Conservation (phyloP, 1,140 invertebrate genomes). For the Lepeophtheirus salmonis region DNA sequence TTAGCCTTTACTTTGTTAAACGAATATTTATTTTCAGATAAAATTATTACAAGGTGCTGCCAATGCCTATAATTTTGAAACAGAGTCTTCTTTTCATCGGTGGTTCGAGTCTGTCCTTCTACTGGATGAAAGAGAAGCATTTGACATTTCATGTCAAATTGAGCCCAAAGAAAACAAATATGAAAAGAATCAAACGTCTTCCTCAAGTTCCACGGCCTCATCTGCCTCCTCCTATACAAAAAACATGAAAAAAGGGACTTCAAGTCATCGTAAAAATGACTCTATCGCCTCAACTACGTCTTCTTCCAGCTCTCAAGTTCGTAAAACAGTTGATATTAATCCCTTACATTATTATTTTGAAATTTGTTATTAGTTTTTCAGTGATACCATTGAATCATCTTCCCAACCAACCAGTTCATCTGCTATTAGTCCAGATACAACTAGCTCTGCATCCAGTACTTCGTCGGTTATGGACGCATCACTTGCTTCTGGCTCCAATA, state of each 20-base stretch:
- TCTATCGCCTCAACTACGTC: constrained; percentile 65
- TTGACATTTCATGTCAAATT: constrained; percentile 71
- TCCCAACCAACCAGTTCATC: neutral
- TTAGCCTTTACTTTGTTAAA: too few relatives aligned
- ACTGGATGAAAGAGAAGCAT: constrained; percentile 73
- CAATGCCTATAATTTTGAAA: constrained; percentile 73
- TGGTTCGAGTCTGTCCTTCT: constrained; percentile 82
- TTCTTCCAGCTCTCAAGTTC: constrained; percentile 44
- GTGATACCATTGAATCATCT: neutral
- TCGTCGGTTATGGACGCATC: constrained; percentile 53
- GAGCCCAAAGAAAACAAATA: constrained; percentile 36
- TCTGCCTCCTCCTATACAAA: neutral
- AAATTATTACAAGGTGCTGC: constrained; percentile 91
- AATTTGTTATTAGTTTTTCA: neutral
- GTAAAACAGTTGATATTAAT: constrained; percentile 18
- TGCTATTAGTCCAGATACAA: constrained; percentile 4
- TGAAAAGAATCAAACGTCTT: constrained; percentile 4
- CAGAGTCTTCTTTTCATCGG: constrained; percentile 60
- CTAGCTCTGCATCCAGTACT: constrained; percentile 35
- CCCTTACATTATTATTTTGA: too few relatives aligned
- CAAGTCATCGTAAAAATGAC: constrained; percentile 62
- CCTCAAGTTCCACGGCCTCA: neutral
- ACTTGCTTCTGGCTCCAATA: constrained; percentile 33
- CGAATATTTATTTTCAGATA: constrained; percentile 42
- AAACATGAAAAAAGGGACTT: constrained; percentile 19